Evolutionary conservation across 2,797 vertebrate genomes (phyloP), one percentile per base, ranked within the genome.

Genomic region (Chelon labrosus): DNA sequence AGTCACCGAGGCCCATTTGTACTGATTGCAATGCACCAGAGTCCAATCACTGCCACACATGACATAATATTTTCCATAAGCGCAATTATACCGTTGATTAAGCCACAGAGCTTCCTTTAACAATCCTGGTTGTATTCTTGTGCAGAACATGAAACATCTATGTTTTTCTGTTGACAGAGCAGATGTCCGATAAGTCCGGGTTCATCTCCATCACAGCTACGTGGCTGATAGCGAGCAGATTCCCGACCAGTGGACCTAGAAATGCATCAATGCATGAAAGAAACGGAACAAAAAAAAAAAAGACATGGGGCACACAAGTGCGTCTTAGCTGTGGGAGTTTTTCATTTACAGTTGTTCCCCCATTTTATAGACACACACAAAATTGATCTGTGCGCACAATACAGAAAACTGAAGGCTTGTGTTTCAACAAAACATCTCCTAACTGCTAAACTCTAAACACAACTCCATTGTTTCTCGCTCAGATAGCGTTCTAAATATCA

Each of bases 31-130:
- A 85, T 76, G 76, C 87, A 85, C 80, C 64, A 77, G 77, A 74
- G 85, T 61, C 73, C 77, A 89, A 80, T 88, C 74, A 82, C 60
- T 65, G 70, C 69, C 78, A 75, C 11, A 52, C 68, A 77, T 84
- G 79, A 88, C 84, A 83, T 80, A 76, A 85, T 65, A 82, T 85
- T 89, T 91, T 90, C 83, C 77, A 19, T 70, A 73, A 79, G 68
- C 19, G 22, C 65, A 89, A 86, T 89, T 88, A 85, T 66, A 41
- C 77, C 81, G 86, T 88, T 91, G 88, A 92, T 88, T 88, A 85
- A 82, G 77, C 77, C 75, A 46, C 50, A 35, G 63, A 57, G 59
- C 75, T 77, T 82, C 56, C 27, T 70, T 80, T 73, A 71, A 66
- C 66, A 79, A 75, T 77, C 19, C 64, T 65, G 35, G 10, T 74